phyloP scores from a whole-genome alignment of 2,113 vertebrate genomes.

The Pyxicephalus adspersus region DNA sequence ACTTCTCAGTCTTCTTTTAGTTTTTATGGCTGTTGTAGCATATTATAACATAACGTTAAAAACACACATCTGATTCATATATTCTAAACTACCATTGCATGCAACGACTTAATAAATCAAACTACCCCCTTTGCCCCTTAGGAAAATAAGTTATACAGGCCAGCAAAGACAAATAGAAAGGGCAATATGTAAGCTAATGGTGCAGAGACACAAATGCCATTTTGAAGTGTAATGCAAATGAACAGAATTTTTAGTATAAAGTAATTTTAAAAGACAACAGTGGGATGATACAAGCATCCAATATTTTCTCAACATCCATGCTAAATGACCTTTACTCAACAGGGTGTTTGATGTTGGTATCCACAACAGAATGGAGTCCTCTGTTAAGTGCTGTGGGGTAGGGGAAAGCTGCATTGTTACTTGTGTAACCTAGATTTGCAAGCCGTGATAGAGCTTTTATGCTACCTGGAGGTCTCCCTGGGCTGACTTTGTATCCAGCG shows the following conservation, averaged over 20 bases:
- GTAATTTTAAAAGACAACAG: conserved; percentile 2
- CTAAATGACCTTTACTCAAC: conserved; percentile 73
- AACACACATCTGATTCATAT: neutral
- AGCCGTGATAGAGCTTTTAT: conserved; percentile 95
- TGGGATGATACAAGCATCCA: conserved; percentile 17
- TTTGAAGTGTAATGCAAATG: conserved; percentile 1
- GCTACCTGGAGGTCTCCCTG: conserved; percentile 95
- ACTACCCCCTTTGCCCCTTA: neutral
- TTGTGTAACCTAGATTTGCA: conserved; percentile 89
- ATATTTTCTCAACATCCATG: conserved; percentile 43
- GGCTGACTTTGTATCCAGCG: conserved; percentile 97
- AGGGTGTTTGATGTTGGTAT: conserved; percentile 81
- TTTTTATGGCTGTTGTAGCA: conserved; percentile 2
- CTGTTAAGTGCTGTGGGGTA: conserved; percentile 89
- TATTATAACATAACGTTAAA: neutral
- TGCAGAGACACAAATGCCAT: neutral
- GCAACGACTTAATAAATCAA: neutral
- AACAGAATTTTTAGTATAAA: neutral
- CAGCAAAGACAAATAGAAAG: neutral
- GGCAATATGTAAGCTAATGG: neutral
- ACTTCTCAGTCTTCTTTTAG: neutral
- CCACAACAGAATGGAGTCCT: conserved; percentile 78
- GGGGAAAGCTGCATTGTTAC: conserved; percentile 90
- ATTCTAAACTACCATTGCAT: conserved; percentile 29
- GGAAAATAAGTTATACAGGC: conserved; percentile 32